Conservation (phyloP, 1,140 invertebrate genomes). For the Lordiphosa clarofinis region DNA sequence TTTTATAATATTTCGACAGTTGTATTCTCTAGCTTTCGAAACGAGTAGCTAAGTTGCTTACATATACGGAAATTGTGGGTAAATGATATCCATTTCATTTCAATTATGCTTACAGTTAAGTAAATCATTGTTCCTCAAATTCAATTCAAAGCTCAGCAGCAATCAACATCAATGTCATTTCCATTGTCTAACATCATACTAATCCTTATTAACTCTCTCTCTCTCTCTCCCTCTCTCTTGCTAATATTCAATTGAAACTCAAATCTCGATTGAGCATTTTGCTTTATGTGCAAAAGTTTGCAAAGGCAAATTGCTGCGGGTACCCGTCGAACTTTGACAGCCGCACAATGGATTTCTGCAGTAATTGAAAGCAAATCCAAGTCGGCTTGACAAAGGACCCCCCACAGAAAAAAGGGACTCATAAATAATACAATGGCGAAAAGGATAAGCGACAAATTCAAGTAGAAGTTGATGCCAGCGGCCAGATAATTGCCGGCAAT, state of each 20-base stretch:
- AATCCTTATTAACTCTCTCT: constrained; percentile 3
- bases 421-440: constrained; percentile 56
- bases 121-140: not conserved
- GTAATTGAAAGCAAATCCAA: constrained; percentile 68
- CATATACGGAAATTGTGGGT: too few species aligned
- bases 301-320: constrained; percentile 57
- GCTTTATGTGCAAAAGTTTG: constrained; percentile 42
- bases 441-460: constrained; percentile 62
- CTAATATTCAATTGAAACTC: constrained; percentile 40
- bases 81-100: too few species aligned
- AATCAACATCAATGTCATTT: constrained; percentile 6
- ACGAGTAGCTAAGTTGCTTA: too few species aligned
- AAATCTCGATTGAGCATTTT: constrained; percentile 17
- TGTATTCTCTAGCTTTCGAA: too few species aligned
- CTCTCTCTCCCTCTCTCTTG: not conserved
- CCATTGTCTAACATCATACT: constrained; percentile 5
- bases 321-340: constrained; percentile 20
- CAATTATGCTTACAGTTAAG: not conserved
- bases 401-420: constrained; percentile 17
- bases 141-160: not conserved
- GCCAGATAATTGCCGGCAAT: constrained; percentile 71
- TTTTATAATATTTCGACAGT: too few species aligned
- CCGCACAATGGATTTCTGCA: constrained; percentile 30
- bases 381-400: constrained; percentile 19
- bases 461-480: constrained; percentile 46